These are phyloP conservation scores for Meta bourneti DNA, from an alignment of 2,888 invertebrate species.

Conservation along the genomic window DNA sequence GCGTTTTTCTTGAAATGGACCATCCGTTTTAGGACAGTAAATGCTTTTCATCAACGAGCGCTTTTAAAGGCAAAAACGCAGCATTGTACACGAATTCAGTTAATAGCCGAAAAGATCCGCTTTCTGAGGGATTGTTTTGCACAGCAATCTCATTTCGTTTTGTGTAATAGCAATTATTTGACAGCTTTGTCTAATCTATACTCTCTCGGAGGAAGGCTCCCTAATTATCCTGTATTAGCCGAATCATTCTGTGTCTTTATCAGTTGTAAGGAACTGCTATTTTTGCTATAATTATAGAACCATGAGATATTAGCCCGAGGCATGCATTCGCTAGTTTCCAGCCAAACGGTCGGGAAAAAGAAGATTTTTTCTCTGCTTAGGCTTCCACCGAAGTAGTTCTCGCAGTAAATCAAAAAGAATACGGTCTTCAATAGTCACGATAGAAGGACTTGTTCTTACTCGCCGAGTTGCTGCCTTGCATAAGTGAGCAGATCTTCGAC, in stretches of 20 bases:
- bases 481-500: conserved; percentile 46
- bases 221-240: conserved; percentile 73
- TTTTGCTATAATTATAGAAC: conserved; percentile 70
- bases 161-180: conserved; percentile 73
- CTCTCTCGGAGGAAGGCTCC: conserved; percentile 55
- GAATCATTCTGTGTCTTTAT: conserved; percentile 70
- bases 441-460: conserved; percentile 11
- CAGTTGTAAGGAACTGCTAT: conserved; percentile 59
- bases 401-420: conserved; percentile 43
- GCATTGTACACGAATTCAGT: conserved; percentile 45
- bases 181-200: conserved; percentile 74
- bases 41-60: conserved; percentile 35
- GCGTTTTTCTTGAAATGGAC: conserved; percentile 1
- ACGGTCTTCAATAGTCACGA: conserved; percentile 52
- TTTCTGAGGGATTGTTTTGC: conserved; percentile 40
- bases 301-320: conserved; percentile 65
- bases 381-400: conserved; percentile 45
- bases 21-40: conserved; percentile 13
- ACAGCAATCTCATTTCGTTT: conserved; percentile 57
- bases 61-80: conserved; percentile 1
- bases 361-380: conserved; percentile 1
- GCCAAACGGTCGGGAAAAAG: conserved; percentile 11
- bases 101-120: conserved; percentile 66
- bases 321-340: conserved; percentile 46
- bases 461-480: conserved; percentile 57